Evolutionary conservation across 2,797 vertebrate genomes (phyloP), one percentile per base, ranked within the genome.

Genomic region (Sebastes itinus): DNA sequence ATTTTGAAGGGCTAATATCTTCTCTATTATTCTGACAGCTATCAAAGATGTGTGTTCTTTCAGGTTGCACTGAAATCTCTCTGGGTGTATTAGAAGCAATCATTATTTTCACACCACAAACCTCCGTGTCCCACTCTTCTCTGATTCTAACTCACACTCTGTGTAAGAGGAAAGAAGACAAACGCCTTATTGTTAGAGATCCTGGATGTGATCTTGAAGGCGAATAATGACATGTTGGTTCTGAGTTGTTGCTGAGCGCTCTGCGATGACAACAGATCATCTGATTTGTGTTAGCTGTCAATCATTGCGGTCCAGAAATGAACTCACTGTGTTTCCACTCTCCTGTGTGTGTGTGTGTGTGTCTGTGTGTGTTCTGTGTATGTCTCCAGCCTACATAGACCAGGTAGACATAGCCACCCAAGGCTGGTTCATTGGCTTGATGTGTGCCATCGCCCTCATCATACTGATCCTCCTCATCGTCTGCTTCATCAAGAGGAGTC

Each of bases 371-470:
- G 25, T 78, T 69, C 1, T 75, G 5, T 72, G 23, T 42, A 0
- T 82, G 68, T 89, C 30, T 82, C 8, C 87, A 92, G 98, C 98
- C 75, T 99, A 98, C 88, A 98, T 97, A 87, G 97, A 97, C 85
- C 97, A 97, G n/a, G 97, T 97, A 2, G 97, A 99, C 95, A 98
- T 99, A 6, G 98, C 98, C 63, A 99, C 98, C 6, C 98, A 99
- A 89, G 99, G 99, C 91, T 99, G 99, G 99, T 99, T 99, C 95
- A 99, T 99, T 6, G 99, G 99, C 78, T 93, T 99, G 82, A 99
- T 99, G 99, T 99, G 99, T 22, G 99, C 98, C 88, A 96, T 99
- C 0, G 99, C 98, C 62, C 97, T 99, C 30, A 97, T 99, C 69
- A 97, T 99, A 35, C 97, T 99, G 55, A 99, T 99, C 88, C 95